A percentile compares a stretch with the other conserved stretches of the same genome.
Conservation (phyloP, 2,113 vertebrate species). For the Lichenostomus cassidix region DNA sequence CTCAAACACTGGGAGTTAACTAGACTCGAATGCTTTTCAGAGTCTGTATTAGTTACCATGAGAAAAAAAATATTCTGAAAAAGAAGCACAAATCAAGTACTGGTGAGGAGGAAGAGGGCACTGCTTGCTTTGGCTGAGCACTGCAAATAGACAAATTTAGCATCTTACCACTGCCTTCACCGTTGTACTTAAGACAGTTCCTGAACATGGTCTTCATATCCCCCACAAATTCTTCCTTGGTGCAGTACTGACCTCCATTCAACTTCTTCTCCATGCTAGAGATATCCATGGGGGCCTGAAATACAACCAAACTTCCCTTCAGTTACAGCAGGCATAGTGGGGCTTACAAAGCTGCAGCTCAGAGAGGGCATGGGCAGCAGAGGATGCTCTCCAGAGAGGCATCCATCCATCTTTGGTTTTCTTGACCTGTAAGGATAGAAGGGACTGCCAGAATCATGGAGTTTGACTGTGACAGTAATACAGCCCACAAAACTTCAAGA, state of each 20-base stretch:
- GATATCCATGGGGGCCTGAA: conserved; percentile 95
- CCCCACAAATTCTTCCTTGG: conserved; percentile 92
- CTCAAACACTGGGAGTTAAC: background rate
- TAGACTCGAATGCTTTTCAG: background rate
- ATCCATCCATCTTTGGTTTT: background rate
- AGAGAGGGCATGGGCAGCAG: background rate
- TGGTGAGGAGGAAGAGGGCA: background rate
- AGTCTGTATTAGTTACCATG: background rate
- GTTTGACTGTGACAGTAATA: background rate
- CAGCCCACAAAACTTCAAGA: background rate
- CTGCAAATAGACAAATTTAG: background rate
- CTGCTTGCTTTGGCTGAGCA: background rate
- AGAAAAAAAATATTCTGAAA: background rate
- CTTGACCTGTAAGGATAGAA: background rate
- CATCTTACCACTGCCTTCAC: conserved; percentile 89
- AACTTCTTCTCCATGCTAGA: conserved; percentile 95
- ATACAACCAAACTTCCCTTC: background rate
- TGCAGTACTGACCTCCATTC: conserved; percentile 88
- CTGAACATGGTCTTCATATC: conserved; percentile 98
- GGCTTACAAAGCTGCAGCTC: background rate
- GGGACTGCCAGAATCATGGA: background rate
- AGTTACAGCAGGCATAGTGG: background rate
- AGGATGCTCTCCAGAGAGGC: background rate
- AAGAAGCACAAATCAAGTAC: background rate
- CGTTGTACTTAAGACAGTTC: conserved; percentile 96